phyloP scores from a whole-genome alignment of 2,797 vertebrate genomes.

The Typhlichthys eigenmanni region DNA sequence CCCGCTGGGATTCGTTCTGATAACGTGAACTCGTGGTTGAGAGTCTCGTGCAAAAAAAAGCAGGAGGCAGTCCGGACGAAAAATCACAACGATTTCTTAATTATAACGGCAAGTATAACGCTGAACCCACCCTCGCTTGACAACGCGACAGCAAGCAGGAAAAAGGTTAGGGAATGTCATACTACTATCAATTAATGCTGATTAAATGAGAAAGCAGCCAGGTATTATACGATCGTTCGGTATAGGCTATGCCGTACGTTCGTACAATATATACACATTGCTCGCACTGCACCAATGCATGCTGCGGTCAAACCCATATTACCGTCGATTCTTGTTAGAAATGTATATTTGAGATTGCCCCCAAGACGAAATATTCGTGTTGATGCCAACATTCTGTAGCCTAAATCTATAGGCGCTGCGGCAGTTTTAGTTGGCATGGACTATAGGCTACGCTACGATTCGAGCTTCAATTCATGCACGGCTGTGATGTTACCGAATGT shows the following conservation, averaged over 20 bases:
- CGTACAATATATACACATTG: slow-evolving; percentile 41
- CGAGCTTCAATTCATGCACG: slow-evolving; percentile 68
- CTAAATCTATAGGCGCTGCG: slow-evolving; percentile 71
- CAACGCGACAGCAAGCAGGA: slow-evolving; percentile 74
- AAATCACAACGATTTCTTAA: slow-evolving; percentile 42
- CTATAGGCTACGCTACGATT: slow-evolving; percentile 40
- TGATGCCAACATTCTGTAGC: slow-evolving; percentile 50
- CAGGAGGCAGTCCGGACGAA: slow-evolving; percentile 36
- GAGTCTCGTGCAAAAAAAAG: slow-evolving; percentile 32
- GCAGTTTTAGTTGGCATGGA: slow-evolving; percentile 74
- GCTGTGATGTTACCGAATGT: slow-evolving; percentile 74
- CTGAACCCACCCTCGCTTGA: slow-evolving; percentile 71
- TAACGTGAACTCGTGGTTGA: slow-evolving; percentile 57
- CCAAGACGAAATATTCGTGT: slow-evolving; percentile 51
- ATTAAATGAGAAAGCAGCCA: slow-evolving; percentile 31
- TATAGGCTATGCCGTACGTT: slow-evolving; percentile 32
- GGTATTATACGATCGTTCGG: slow-evolving; percentile 8
- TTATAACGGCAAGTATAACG: slow-evolving; percentile 53
- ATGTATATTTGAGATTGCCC: slow-evolving; percentile 53
- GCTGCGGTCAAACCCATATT: slow-evolving; percentile 45
- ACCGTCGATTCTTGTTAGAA: slow-evolving; percentile 54
- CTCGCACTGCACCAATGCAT: slow-evolving; percentile 64
- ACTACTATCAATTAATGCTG: slow-evolving; percentile 44
- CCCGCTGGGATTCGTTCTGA: slow-evolving; percentile 73
- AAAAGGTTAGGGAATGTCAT: slow-evolving; percentile 77